phyloP scores from a whole-genome alignment of 1,140 invertebrate species.

The Lordiphosa clarofinis region DNA sequence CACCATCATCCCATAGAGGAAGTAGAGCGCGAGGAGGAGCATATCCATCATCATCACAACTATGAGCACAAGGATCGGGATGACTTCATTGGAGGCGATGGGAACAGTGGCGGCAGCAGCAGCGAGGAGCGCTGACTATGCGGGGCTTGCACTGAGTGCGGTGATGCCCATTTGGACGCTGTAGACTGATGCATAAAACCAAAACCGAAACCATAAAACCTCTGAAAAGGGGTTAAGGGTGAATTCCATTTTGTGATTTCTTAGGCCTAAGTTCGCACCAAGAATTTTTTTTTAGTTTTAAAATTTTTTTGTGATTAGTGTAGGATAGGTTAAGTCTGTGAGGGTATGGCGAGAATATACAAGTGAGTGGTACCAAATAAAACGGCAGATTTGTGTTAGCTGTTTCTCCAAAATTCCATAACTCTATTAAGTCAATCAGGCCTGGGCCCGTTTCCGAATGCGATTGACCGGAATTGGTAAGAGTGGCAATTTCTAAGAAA shows the following conservation, averaged over 20 bases:
- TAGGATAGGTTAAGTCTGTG: conserved; percentile 12
- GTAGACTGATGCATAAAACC: conserved; percentile 30
- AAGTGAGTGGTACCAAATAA: too few relatives aligned
- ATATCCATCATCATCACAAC: conserved; percentile 73
- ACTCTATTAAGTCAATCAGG: too few relatives aligned
- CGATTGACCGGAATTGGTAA: too few relatives aligned
- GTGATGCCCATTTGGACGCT: not conserved
- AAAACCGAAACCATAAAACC: conserved; percentile 8
- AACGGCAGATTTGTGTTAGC: too few relatives aligned
- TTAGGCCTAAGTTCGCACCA: conserved; percentile 10
- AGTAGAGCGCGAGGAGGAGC: conserved; percentile 63
- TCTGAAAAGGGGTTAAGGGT: conserved; percentile 17
- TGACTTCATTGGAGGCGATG: conserved; percentile 38
- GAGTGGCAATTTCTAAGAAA: too few relatives aligned
- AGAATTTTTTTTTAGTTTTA: conserved; percentile 27
- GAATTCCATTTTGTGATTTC: conserved; percentile 42
- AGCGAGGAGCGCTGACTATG: conserved; percentile 60
- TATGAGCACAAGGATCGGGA: conserved; percentile 67
- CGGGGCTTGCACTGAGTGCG: conserved; percentile 31
- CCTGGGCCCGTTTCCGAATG: too few relatives aligned
- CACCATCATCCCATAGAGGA: conserved; percentile 42
- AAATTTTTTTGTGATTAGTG: conserved; percentile 1
- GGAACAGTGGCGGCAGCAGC: conserved; percentile 38
- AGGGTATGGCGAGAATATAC: not conserved
- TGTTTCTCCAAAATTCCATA: too few relatives aligned